phyloP scores from a whole-genome alignment of 2,113 vertebrate species.

The Procavia capensis region DNA sequence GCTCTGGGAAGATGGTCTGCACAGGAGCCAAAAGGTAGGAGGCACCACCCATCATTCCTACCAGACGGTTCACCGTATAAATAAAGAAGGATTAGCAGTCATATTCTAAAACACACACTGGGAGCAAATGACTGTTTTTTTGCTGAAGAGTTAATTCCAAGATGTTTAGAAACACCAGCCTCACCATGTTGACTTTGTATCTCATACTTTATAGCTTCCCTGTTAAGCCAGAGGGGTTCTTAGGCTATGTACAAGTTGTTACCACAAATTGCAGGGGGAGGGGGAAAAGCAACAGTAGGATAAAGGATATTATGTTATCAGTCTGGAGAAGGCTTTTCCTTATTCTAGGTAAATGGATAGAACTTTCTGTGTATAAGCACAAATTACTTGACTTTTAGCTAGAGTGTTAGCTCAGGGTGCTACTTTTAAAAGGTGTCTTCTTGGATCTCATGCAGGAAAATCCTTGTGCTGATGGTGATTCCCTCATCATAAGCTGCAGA shows the following conservation, averaged over 20 bases:
- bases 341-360: not conserved
- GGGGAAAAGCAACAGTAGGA: not conserved
- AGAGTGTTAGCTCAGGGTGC: not conserved
- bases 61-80: not conserved
- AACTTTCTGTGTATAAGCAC: too few species aligned
- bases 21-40: slow-evolving; percentile 97
- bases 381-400: not conserved
- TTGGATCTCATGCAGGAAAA: not conserved
- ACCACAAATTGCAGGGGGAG: not conserved
- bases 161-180: not conserved
- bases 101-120: not conserved
- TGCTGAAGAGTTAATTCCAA: not conserved
- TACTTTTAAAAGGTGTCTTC: not conserved
- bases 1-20: slow-evolving; percentile 99
- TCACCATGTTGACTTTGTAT: not conserved
- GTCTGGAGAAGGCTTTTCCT: not conserved
- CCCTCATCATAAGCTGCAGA: not conserved
- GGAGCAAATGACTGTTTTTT: not conserved
- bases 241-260: not conserved
- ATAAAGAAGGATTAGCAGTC: not conserved
- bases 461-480: not conserved
- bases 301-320: not conserved
- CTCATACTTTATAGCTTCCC: not conserved
- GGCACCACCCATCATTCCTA: too few species aligned
- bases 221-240: not conserved